A percentile compares a stretch with the other conserved stretches of the same genome.
Evolutionary conservation across 2,113 vertebrate genomes (phyloP).

Genomic region (Xenopus tropicalis): DNA sequence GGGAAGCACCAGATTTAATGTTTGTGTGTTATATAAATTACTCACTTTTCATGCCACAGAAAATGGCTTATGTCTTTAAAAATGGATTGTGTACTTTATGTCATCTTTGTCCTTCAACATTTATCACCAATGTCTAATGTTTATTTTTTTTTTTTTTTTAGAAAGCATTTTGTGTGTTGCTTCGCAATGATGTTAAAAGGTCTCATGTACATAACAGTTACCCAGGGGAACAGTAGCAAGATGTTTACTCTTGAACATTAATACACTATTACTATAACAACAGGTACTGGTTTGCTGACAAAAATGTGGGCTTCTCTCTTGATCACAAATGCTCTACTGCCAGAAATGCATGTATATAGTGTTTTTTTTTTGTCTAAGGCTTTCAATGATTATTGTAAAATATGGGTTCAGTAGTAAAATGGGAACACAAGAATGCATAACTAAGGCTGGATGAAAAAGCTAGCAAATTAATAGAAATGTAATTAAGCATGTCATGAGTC

Average conservation of each 20-base stretch:
- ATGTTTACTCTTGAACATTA: not conserved
- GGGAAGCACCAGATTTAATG: no score
- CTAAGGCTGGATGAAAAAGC: not conserved
- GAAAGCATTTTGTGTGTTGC: no score
- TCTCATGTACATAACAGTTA: constrained; percentile 2
- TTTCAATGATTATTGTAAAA: not conserved
- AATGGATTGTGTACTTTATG: no score
- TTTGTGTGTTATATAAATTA: no score
- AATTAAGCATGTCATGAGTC: not conserved
- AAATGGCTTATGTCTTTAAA: no score
- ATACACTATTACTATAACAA: not conserved
- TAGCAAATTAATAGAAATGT: not conserved
- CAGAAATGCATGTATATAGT: not conserved
- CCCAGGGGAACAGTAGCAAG: constrained; percentile 15
- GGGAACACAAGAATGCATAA: not conserved
- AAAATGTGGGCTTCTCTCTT: not conserved
- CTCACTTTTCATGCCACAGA: no score
- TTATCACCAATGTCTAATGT: no score
- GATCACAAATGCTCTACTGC: not conserved
- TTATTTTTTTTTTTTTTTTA: no score
- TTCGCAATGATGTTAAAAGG: not conserved
- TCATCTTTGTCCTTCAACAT: no score
- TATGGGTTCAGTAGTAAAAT: not conserved
- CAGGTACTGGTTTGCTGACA: no score
- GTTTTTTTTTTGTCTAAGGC: not conserved